phyloP scores from a whole-genome alignment of 2,797 vertebrate genomes.

The Poeciliopsis turneri region DNA sequence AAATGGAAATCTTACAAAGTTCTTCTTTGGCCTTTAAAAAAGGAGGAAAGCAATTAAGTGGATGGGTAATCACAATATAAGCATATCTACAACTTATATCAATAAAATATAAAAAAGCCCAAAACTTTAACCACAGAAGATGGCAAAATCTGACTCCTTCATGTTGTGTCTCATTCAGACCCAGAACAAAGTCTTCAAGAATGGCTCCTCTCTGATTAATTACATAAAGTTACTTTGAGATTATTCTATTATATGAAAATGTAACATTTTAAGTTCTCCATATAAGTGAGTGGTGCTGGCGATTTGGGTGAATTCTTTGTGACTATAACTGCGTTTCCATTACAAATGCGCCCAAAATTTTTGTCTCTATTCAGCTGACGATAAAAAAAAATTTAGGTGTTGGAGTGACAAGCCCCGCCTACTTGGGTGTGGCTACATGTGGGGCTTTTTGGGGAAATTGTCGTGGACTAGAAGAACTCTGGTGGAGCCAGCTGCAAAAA shows the following conservation, averaged over 20 bases:
- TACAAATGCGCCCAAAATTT: too few relatives aligned
- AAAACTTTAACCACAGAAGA: not conserved
- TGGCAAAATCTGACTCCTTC: not conserved
- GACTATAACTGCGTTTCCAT: too few relatives aligned
- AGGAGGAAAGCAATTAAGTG: not conserved
- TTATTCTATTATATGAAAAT: not conserved
- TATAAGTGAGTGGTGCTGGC: too few relatives aligned
- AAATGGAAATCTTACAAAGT: not conserved
- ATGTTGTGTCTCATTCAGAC: not conserved
- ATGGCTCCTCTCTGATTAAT: not conserved
- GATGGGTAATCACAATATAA: not conserved
- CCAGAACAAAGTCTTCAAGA: not conserved
- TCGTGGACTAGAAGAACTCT: too few relatives aligned
- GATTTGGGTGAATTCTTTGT: too few relatives aligned
- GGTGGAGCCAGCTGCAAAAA: too few relatives aligned
- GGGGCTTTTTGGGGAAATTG: too few relatives aligned
- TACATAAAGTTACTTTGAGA: not conserved
- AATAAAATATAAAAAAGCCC: not conserved
- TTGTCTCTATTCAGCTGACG: too few relatives aligned
- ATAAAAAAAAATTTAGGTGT: too few relatives aligned
- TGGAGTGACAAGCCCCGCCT: too few relatives aligned
- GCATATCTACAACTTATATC: not conserved
- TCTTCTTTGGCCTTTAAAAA: not conserved
- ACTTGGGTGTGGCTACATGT: too few relatives aligned
- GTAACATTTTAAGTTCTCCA: not conserved